Evolutionary conservation across 1,140 invertebrate genomes (phyloP), one percentile per base, ranked within the genome.

Genomic region (Drosophila teissieri): DNA sequence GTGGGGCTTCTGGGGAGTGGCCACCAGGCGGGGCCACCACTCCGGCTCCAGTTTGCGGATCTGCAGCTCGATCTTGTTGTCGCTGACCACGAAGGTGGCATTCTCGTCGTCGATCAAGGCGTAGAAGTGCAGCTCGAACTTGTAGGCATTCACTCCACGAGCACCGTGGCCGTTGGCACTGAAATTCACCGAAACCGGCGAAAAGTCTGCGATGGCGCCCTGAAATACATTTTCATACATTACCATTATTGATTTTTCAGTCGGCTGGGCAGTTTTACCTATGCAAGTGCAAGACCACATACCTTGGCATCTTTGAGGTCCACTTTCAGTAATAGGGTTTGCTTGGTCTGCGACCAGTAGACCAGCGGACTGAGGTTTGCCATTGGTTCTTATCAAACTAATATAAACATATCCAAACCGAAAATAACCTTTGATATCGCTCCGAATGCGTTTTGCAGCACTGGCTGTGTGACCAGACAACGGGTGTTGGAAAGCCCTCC

Each of bases 281-380:
- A 5, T 17, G 8, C 8, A 24, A 14, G 12, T 14, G 2, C 14
- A 45, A 17, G 0, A 11, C 2, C 17, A 73, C 56, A 19, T 44
- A 92, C 90, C 52, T 91, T 76, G 53, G 90, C 96, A 93, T 98
- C 96, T 91, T 95, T 96, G 42, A 98, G 93, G 91, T 98, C 97
- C 58, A 98, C 95, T 93, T 96, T 96, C 10, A 98, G 92, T 17
- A 95, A 95, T 37, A 98, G 91, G 69, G 94, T 94, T 74, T 94
- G 93, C 80, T 95, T 95, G 36, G 96, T 97, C 94, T 98, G 97
- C 12, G 97, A 96, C 97, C 97, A 99, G 92, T 97, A 98, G 1
- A 98, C 97, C 92, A 98, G 97, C 3, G 97, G 97, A 91, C 95
- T 96, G 42, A 95, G 55, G 45, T 80, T 67, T 11, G 51, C 60